phyloP scores from a whole-genome alignment of 2,888 invertebrate species.

The Unio delphinus region DNA sequence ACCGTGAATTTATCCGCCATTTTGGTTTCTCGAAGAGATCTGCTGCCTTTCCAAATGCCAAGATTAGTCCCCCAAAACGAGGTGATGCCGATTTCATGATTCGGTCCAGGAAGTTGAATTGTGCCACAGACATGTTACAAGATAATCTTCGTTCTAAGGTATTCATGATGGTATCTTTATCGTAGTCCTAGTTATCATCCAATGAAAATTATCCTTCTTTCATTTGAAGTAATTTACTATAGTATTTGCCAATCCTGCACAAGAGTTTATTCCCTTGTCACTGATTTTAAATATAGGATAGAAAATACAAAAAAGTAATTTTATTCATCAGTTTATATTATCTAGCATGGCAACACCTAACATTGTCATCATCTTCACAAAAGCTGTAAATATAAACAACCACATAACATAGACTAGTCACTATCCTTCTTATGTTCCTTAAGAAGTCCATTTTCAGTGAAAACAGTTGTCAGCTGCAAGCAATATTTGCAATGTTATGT shows the following conservation, averaged over 20 bases:
- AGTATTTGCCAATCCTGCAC: not conserved
- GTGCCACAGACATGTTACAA: constrained; percentile 68
- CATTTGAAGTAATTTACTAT: not conserved
- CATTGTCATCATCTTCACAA: not conserved
- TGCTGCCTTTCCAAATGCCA: constrained; percentile 70
- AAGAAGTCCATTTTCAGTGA: no score
- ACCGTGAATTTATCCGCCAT: constrained; percentile 68
- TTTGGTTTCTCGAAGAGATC: constrained; percentile 69
- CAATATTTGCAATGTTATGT: no score
- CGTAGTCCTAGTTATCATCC: not conserved
- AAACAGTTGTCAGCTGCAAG: no score
- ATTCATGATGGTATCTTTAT: not conserved
- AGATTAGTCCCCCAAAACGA: constrained; percentile 65
- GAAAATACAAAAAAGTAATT: no score
- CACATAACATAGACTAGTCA: no score
- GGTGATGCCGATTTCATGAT: constrained; percentile 70
- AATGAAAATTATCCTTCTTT: not conserved
- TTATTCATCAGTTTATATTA: no score
- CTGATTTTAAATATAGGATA: no score
- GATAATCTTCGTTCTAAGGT: constrained; percentile 70
- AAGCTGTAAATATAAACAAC: no score
- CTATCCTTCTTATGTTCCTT: no score
- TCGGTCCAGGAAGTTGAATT: constrained; percentile 69
- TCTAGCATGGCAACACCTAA: not conserved
- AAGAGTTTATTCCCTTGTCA: no score